Conservation (phyloP, 2,113 vertebrate genomes). For the Garra rufa region DNA sequence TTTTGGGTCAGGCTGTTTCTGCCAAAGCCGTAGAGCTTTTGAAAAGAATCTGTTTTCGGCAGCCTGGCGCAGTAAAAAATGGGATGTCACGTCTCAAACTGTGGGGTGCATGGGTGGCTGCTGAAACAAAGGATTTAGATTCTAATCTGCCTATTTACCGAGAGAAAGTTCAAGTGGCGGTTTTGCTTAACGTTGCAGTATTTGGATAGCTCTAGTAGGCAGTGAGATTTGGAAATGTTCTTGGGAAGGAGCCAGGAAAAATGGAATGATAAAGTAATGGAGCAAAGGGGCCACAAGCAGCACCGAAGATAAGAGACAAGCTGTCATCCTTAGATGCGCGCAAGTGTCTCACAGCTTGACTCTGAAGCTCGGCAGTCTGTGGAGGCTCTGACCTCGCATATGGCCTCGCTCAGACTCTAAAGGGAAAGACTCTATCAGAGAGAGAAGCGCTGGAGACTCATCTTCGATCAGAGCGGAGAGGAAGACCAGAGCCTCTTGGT, state of each 20-base stretch:
- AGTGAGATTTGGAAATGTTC: slow-evolving; percentile 28
- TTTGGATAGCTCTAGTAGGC: slow-evolving; percentile 5
- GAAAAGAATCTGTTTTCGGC: background rate
- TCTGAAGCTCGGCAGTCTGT: slow-evolving; percentile 61
- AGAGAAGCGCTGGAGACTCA: slow-evolving; percentile 6
- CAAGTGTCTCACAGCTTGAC: slow-evolving; percentile 47
- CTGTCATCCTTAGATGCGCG: slow-evolving; percentile 52
- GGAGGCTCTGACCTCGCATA: slow-evolving; percentile 47
- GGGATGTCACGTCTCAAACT: slow-evolving; percentile 26
- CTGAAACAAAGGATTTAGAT: slow-evolving; percentile 22
- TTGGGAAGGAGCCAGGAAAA: slow-evolving; percentile 25
- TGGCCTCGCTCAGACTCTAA: slow-evolving; percentile 50
- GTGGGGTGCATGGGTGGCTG: background rate
- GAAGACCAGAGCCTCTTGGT: slow-evolving; percentile 27
- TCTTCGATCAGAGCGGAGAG: slow-evolving; percentile 29
- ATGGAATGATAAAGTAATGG: slow-evolving; percentile 40
- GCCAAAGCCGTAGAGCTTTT: background rate
- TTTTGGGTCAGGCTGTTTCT: slow-evolving; percentile 6
- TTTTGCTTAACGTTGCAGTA: slow-evolving; percentile 22
- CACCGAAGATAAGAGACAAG: slow-evolving; percentile 61
- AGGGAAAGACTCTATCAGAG: slow-evolving; percentile 54
- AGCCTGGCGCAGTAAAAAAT: background rate
- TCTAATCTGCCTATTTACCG: background rate
- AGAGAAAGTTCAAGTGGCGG: slow-evolving; percentile 30
- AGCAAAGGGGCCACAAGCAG: slow-evolving; percentile 23